phyloP scores from a whole-genome alignment of 2,113 vertebrate species.

The Xiphorhynchus elegans region DNA sequence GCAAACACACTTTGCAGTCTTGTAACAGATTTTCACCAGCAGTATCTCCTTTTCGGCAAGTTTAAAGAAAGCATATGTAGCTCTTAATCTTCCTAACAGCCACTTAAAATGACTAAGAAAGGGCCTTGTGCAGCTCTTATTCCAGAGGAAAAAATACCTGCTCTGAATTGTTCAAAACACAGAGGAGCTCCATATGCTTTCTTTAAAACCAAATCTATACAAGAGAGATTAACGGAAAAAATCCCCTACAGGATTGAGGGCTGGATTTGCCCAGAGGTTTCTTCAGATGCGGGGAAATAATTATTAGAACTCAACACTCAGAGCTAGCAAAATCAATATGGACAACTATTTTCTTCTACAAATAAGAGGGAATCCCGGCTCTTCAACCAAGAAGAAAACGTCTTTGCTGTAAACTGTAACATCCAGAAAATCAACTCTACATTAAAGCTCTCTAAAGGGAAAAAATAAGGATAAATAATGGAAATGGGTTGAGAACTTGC shows the following conservation, averaged over 20 bases:
- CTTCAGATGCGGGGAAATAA: conserved; percentile 43
- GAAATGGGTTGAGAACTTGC: not conserved
- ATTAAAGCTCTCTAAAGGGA: not conserved
- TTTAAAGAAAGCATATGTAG: conserved; percentile 29
- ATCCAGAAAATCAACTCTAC: not conserved
- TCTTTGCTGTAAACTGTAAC: not conserved
- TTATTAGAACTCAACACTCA: conserved; percentile 26
- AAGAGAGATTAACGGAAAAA: conserved; percentile 20
- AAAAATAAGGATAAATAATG: not conserved
- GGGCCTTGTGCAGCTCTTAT: not conserved
- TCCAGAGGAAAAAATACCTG: conserved; percentile 18
- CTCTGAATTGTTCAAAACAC: conserved; percentile 3
- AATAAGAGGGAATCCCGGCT: not conserved
- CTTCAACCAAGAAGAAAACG: not conserved
- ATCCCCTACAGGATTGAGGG: not conserved
- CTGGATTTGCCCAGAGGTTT: conserved; percentile 57
- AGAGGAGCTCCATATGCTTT: conserved; percentile 4
- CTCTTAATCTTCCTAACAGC: conserved; percentile 40
- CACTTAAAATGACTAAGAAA: conserved; percentile 23
- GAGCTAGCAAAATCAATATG: conserved; percentile 62
- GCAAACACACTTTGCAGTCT: conserved; percentile 7
- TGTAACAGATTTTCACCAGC: conserved; percentile 27
- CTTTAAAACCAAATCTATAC: conserved; percentile 35
- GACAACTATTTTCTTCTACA: not conserved
- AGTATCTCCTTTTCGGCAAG: not conserved